Conservation (phyloP, 2,888 invertebrate genomes). For the Hemistola chrysoprasaria region DNA sequence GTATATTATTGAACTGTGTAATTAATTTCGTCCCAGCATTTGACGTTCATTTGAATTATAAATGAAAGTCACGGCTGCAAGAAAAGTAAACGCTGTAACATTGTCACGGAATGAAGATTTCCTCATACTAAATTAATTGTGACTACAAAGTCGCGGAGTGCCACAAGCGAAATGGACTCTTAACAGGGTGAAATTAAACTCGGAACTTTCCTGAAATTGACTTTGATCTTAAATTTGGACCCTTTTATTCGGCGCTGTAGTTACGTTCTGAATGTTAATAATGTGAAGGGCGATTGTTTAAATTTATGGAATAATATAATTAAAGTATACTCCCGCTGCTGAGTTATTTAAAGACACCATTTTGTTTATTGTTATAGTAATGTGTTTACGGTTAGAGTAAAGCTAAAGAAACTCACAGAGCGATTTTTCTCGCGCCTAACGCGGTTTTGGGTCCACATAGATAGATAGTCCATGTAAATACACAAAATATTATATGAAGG, state of each 20-base stretch:
- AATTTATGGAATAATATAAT: slow-evolving; percentile 79
- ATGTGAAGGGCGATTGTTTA: slow-evolving; percentile 67
- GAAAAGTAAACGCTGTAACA: slow-evolving; percentile 64
- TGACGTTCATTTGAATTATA: slow-evolving; percentile 45
- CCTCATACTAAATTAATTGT: slow-evolving; percentile 74
- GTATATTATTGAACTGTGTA: slow-evolving; percentile 18
- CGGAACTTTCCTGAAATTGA: slow-evolving; percentile 63
- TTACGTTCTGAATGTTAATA: slow-evolving; percentile 75
- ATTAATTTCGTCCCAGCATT: slow-evolving; percentile 27
- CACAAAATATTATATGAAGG: too few species aligned
- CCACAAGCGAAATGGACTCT: slow-evolving; percentile 62
- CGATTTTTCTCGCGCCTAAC: too few species aligned
- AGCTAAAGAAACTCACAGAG: too few species aligned
- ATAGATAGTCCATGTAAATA: too few species aligned
- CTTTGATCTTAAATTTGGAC: slow-evolving; percentile 72
- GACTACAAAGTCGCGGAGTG: slow-evolving; percentile 44
- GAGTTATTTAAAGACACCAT: slow-evolving; percentile 54
- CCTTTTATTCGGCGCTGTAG: slow-evolving; percentile 69
- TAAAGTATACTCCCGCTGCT: slow-evolving; percentile 67
- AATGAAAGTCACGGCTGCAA: slow-evolving; percentile 50
- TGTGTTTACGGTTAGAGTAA: slow-evolving; percentile 37
- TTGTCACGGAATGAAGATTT: slow-evolving; percentile 72
- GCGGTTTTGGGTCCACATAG: too few species aligned
- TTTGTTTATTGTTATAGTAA: slow-evolving; percentile 53
- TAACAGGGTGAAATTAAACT: slow-evolving; percentile 63